Base-by-base conservation (phyloP, 2,888 invertebrate genomes). In the Psylliodes chrysocephalus region DNA sequence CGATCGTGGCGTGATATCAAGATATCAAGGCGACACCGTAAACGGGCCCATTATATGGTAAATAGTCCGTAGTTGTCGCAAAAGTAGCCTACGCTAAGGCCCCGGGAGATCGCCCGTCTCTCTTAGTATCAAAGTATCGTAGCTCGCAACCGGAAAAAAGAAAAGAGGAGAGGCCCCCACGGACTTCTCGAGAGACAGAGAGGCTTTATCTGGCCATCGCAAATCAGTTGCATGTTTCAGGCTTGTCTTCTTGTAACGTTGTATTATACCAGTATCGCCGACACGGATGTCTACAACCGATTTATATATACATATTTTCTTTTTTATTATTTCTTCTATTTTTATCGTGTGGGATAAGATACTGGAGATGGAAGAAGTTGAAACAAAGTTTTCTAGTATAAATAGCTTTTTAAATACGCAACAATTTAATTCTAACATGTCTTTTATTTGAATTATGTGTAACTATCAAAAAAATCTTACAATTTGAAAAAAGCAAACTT, bases 1-100 rank as follows among this genome's bases (percentile, higher is more conserved):
- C 72, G 70, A 72, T 72, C 69, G 67, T 75, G 70, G 73, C 74
- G 74, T 73, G 77, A 75, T 77, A 74, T 77, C 75, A 75, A 77
- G 76, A 75, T 76, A 76, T 75, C 71, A 73, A 73, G n/a, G 60
- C 64, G 71, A 68, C 71, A 68, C 63, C 65, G 70, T 71, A 71
- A 74, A 71, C 70, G 73, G n/a, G 63, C 71, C 76, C 65, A 76
- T 76, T 76, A 75, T 75, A 76, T 76, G 74, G 72, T 75, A 75
- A 76, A 73, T 67, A 75, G 74, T 60, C 62, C 65, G 61, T 65
- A 66, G 64, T 70, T 71, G 73, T 70, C 71, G 71, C 71, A 66
- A 68, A 64, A 67, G n/a, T 67, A 71, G 69, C 72, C 72, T 71
- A 71, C 73, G 71, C 69, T 60, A 56, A 49, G 18, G 55, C 65